A percentile compares a stretch with the other conserved stretches of the same genome.
phyloP scores from a whole-genome alignment of 1,140 invertebrate genomes.

The Brachionus sp. region DNA sequence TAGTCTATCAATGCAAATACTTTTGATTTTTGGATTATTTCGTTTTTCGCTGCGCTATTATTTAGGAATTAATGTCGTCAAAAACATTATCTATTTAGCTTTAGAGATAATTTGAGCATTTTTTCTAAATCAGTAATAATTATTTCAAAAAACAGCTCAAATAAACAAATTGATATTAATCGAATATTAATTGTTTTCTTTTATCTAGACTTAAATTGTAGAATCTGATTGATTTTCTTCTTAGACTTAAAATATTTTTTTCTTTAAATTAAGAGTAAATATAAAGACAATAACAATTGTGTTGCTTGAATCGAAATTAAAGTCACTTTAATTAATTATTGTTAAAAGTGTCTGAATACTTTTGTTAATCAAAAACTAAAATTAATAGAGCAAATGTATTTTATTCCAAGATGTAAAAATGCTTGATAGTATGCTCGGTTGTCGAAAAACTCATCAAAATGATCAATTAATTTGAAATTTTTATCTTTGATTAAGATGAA shows the following conservation, averaged over 20 bases:
- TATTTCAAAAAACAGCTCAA: background rate
- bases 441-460: constrained; percentile 28
- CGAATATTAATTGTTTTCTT: background rate
- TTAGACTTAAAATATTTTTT: background rate
- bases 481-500: constrained; percentile 7
- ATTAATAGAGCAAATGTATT: background rate
- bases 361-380: background rate
- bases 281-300: no score
- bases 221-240: background rate
- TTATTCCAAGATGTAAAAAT: background rate
- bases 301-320: no score
- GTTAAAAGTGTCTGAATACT: background rate
- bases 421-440: background rate
- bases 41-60: background rate
- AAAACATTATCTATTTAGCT: background rate
- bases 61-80: background rate
- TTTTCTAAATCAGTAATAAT: background rate
- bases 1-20: background rate
- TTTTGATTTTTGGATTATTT: background rate
- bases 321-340: no score
- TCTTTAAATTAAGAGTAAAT: no score
- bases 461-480: constrained; percentile 21
- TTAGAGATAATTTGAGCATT: background rate
- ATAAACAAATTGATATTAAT: background rate
- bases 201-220: background rate